Base-by-base conservation (phyloP, 1,140 invertebrate genomes). In the Drosophila nikananu region DNA sequence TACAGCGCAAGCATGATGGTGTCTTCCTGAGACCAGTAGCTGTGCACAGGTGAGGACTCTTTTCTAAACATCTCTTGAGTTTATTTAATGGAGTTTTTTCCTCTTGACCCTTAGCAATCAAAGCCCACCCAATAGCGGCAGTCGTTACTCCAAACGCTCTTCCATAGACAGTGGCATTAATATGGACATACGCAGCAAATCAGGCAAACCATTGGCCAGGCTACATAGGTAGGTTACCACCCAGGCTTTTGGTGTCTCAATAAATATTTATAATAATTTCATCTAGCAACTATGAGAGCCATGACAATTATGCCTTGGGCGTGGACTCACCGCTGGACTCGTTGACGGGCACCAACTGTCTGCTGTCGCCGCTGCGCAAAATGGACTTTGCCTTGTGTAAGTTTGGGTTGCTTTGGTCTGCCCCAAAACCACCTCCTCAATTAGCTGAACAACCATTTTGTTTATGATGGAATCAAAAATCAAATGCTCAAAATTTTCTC, bases 91-190 rank as follows among this genome's bases (percentile, higher is more conserved):
- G 7, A 12, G 25, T 44, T 32, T 8, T 27, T 46, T 27, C 5
- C 0, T 19, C 2, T 8, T 21, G 21, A n/a, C 1, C 15, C n/a
- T 12, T 21, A 93, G 92, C 79, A 92, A 92, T 62, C 92, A 93
- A 67, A 93, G 93, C 77, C 93, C 93, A 19, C 84, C 92, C 37
- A 92, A 92, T 59, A 92, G 81, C 52, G 94, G 91, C 92, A 87
- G 84, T 30, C 94, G 93, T 83, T 94, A 96, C 30, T 94, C 95
- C 59, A 97, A 97, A 92, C 94, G 97, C 83, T 96, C 96, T 9
- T 97, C 97, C 2, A 96, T 97, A 70, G 97, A 97, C 93, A 97
- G 96, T 92, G 97, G 97, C 73, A 97, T 97, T 81, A 96, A 97
- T 91, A 95, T 97, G 94, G 95, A 93, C 8, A 92, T 93, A 54